Percentiles rank a stretch among this genome's conserved stretches.
Conservation (phyloP, 2,888 invertebrate species). For the Frankliniella intonsa region DNA sequence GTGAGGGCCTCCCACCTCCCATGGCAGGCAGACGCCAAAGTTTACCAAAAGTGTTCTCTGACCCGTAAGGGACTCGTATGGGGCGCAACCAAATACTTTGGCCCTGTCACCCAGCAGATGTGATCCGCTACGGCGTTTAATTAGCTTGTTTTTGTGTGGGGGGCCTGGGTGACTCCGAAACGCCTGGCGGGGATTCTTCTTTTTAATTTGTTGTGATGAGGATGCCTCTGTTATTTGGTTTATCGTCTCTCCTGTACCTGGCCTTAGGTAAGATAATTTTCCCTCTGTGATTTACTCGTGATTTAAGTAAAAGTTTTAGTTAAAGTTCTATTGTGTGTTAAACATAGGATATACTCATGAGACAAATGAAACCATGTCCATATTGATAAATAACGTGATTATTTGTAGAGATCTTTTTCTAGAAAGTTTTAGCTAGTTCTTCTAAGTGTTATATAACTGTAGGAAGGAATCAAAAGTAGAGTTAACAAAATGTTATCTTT, state of each 20-base stretch:
- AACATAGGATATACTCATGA: background rate
- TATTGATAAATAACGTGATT: slow-evolving; percentile 5
- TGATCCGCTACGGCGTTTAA: no score
- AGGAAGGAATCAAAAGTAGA: background rate
- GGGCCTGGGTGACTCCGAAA: no score
- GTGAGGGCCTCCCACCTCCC: no score
- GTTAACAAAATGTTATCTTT: background rate
- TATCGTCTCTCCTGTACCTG: background rate
- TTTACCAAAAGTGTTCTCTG: no score
- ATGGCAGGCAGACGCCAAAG: no score
- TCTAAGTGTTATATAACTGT: background rate
- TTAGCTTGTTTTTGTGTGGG: no score
- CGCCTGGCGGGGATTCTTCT: no score
- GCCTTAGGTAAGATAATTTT: background rate
- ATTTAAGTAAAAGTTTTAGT: background rate
- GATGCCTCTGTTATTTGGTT: no score
- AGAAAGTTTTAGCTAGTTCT: background rate
- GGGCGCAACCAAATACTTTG: no score
- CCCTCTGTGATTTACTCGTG: slow-evolving; percentile 6
- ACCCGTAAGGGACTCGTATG: no score
- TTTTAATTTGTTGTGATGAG: no score
- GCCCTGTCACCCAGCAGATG: no score
- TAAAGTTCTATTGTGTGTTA: background rate
- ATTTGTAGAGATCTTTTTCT: background rate
- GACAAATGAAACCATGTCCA: background rate